Conservation (phyloP, 1,140 invertebrate genomes). For the Pemphigus obesinymphae region DNA sequence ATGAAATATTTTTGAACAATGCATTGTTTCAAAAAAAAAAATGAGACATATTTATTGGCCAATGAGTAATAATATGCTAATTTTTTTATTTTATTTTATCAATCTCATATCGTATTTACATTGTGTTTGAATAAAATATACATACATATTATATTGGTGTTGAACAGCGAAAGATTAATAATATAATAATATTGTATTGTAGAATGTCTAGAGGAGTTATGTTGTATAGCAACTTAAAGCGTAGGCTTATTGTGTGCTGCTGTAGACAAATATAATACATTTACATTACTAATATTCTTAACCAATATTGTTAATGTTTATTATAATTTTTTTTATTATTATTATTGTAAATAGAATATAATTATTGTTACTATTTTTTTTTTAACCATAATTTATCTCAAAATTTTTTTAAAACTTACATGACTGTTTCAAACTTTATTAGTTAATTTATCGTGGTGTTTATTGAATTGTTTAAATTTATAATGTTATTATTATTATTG, state of each 20-base stretch:
- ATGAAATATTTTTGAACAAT: background rate
- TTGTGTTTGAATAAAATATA: background rate
- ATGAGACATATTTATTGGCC: background rate
- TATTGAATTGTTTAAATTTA: conserved; percentile 23
- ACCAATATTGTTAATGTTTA: conserved; percentile 6
- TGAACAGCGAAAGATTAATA: conserved; percentile 1
- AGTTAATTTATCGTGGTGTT: background rate
- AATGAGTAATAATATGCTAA: background rate
- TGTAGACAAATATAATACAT: background rate
- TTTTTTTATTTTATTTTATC: background rate
- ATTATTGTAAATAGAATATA: conserved; percentile 19
- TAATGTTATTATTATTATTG: background rate
- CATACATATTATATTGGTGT: background rate
- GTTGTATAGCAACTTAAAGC: background rate
- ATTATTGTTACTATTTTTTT: background rate
- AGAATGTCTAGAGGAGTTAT: background rate
- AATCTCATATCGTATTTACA: background rate
- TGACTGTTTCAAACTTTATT: background rate
- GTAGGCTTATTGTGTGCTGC: background rate
- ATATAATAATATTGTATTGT: background rate
- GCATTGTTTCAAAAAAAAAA: background rate
- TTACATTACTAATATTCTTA: background rate
- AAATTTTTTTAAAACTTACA: background rate
- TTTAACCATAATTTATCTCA: background rate
- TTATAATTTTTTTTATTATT: background rate